Percentiles rank a stretch among this genome's conserved stretches.
These are phyloP conservation scores for Portunus trituberculatus DNA, from an alignment of 1,140 invertebrate genomes.

Conservation along the genomic window DNA sequence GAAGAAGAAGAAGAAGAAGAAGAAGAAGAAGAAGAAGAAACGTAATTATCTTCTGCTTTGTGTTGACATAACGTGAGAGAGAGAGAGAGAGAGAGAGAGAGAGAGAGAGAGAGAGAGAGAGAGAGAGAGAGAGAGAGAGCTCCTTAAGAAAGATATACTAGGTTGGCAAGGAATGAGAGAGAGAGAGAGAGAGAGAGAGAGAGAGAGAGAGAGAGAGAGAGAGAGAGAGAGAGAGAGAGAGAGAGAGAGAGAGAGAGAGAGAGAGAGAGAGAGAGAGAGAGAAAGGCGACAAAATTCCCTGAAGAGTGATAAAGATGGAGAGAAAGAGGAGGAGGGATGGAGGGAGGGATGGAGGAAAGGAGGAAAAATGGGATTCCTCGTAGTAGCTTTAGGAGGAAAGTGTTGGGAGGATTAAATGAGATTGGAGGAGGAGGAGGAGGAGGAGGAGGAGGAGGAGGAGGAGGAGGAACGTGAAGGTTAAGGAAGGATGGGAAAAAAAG, in stretches of 20 bases:
- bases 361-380: not conserved
- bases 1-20: no score
- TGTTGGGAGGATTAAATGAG: not conserved
- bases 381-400: not conserved
- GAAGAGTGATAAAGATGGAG: not conserved
- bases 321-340: not conserved
- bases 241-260: not conserved
- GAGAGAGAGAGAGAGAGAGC: constrained; percentile 16
- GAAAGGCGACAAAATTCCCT: not conserved
- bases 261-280: not conserved
- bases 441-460: not conserved
- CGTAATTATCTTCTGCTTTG: no score
- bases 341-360: not conserved
- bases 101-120: constrained; percentile 20
- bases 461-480: not conserved
- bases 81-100: constrained; percentile 20
- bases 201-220: not conserved
- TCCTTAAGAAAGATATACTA: not conserved
- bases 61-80: not conserved
- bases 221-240: not conserved
- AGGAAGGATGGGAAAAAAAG: not conserved
- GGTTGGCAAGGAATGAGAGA: not conserved
- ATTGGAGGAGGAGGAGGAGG: constrained; percentile 3
- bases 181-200: not conserved
- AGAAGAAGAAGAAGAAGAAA: no score